Conservation (phyloP, 2,797 vertebrate genomes). For the Cichlasoma orientale region DNA sequence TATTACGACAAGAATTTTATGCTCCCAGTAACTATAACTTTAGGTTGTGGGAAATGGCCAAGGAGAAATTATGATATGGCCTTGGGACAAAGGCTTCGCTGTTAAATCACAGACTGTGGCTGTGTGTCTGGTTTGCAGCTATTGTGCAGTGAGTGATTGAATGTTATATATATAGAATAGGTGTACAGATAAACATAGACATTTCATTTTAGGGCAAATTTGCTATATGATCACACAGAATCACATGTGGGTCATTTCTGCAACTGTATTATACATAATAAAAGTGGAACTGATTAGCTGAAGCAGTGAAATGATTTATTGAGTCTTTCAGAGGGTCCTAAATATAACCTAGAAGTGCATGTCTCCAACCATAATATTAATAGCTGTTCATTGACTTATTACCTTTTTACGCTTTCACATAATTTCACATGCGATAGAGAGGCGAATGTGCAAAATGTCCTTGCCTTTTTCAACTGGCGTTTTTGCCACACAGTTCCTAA, state of each 20-base stretch:
- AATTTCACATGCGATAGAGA: not conserved
- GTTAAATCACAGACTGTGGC: constrained; percentile 22
- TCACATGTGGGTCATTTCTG: constrained; percentile 2
- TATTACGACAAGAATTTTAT: constrained; percentile 26
- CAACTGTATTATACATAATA: not conserved
- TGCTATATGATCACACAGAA: constrained; percentile 2
- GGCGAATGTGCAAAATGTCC: not conserved
- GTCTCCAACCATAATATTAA: not conserved
- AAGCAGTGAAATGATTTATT: constrained; percentile 1
- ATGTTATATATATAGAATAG: constrained; percentile 12
- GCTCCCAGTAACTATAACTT: constrained; percentile 35
- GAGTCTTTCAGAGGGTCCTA: not conserved
- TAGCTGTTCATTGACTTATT: not conserved
- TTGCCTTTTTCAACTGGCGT: not conserved
- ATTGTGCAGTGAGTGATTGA: constrained; percentile 19
- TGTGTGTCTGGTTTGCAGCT: not conserved
- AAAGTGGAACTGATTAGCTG: not conserved
- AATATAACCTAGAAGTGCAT: not conserved
- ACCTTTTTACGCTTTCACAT: not conserved
- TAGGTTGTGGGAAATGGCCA: constrained; percentile 16
- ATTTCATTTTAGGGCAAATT: constrained; percentile 8
- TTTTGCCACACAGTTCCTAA: not conserved
- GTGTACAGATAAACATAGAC: not conserved
- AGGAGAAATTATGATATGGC: constrained; percentile 16
- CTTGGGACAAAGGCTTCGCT: constrained; percentile 5